Conservation (phyloP, 2,113 vertebrate genomes). For the Pedionomus torquatus region DNA sequence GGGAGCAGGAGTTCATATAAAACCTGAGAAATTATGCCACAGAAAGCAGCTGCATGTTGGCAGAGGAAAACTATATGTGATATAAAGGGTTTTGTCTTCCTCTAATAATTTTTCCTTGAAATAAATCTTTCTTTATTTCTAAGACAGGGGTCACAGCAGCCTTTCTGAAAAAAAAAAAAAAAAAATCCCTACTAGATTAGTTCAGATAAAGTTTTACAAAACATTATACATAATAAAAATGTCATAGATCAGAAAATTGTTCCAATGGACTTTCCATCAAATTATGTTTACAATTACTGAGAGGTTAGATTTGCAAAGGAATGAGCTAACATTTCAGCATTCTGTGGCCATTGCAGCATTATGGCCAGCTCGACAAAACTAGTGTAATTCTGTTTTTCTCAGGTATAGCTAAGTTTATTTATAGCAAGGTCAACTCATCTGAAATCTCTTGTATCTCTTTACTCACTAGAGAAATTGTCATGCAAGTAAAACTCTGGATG, state of each 20-base stretch:
- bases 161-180: not conserved
- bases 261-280: conserved; percentile 33
- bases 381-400: conserved; percentile 21
- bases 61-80: not conserved
- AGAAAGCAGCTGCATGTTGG: not conserved
- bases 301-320: conserved; percentile 13
- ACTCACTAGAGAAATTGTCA: conserved; percentile 17
- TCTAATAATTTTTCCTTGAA: not conserved
- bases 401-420: conserved; percentile 6
- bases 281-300: conserved; percentile 35
- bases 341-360: not conserved
- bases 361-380: not conserved
- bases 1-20: not conserved
- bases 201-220: conserved; percentile 22
- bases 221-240: not conserved
- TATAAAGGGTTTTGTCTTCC: not conserved
- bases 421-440: conserved; percentile 13
- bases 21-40: not conserved
- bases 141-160: not conserved
- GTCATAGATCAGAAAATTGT: conserved; percentile 22
- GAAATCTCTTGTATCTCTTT: not conserved
- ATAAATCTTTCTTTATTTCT: not conserved
- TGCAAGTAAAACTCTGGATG: not conserved
- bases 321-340: conserved; percentile 38
- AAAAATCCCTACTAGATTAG: not conserved